phyloP scores from a whole-genome alignment of 2,113 vertebrate species.

The Gallinago jamesoni region DNA sequence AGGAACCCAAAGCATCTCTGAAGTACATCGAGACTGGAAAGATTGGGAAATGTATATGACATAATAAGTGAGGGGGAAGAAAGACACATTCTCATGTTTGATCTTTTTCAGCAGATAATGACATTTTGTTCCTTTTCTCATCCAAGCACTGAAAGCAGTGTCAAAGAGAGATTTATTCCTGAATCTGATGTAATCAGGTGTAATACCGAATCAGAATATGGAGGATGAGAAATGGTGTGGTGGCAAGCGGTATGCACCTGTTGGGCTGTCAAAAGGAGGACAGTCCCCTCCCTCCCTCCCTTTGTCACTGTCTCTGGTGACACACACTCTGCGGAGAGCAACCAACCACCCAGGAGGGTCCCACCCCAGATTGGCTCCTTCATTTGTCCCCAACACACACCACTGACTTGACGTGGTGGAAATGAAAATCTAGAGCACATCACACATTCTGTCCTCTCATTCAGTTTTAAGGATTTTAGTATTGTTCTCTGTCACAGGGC shows the following conservation, averaged over 20 bases:
- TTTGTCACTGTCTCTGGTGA: accelerated
- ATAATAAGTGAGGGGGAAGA: neutral
- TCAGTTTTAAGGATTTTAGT: neutral
- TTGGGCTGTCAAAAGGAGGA: neutral
- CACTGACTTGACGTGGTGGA: neutral
- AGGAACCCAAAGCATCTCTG: neutral
- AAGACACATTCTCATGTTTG: neutral
- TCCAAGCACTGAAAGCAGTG: neutral
- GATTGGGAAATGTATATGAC: neutral
- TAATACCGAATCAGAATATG: neutral
- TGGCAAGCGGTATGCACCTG: neutral
- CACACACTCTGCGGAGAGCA: neutral
- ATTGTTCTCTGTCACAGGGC: neutral
- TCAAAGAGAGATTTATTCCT: neutral
- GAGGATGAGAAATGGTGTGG: neutral
- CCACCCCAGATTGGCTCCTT: neutral
- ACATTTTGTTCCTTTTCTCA: neutral
- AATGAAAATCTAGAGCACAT: neutral
- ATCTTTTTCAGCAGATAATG: neutral
- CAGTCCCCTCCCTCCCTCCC: neutral
- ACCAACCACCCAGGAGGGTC: neutral
- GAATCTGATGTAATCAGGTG: neutral
- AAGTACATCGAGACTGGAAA: neutral
- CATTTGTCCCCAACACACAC: neutral
- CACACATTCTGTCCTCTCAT: neutral